These are phyloP conservation scores for Polyommatus iphigenia DNA, from an alignment of 2,888 invertebrate genomes.

Conservation along the genomic window DNA sequence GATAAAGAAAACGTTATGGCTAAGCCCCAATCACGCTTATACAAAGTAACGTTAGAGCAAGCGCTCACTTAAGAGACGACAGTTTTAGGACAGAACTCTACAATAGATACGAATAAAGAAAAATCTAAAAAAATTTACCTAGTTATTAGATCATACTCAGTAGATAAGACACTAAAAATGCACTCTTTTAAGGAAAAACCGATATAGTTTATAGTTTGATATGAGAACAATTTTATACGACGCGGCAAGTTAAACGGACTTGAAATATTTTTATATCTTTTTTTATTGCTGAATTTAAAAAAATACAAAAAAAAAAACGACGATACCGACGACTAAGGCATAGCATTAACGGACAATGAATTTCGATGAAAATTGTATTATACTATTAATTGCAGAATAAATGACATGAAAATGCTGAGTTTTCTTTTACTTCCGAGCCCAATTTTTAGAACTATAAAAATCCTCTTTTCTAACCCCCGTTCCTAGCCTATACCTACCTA, in stretches of 20 bases:
- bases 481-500: too few relatives aligned
- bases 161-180: not conserved
- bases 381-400: not conserved
- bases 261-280: not conserved
- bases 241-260: not conserved
- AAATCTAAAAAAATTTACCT: too few relatives aligned
- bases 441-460: not conserved
- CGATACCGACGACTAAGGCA: conserved; percentile 29
- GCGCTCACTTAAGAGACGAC: too few relatives aligned
- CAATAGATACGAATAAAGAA: not conserved
- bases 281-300: not conserved
- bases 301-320: conserved; percentile 28
- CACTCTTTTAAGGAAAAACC: not conserved
- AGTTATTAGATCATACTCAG: too few relatives aligned
- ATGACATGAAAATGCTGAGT: not conserved
- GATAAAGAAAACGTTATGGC: too few relatives aligned
- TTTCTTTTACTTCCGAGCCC: not conserved
- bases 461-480: too few relatives aligned
- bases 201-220: not conserved
- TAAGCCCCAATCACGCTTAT: too few relatives aligned
- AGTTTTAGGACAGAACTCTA: too few relatives aligned
- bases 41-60: too few relatives aligned
- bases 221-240: conserved; percentile 8
- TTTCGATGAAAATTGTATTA: not conserved
- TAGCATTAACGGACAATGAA: not conserved